Conservation (phyloP, 1,140 invertebrate species). For the Harlomillsia oculata region DNA sequence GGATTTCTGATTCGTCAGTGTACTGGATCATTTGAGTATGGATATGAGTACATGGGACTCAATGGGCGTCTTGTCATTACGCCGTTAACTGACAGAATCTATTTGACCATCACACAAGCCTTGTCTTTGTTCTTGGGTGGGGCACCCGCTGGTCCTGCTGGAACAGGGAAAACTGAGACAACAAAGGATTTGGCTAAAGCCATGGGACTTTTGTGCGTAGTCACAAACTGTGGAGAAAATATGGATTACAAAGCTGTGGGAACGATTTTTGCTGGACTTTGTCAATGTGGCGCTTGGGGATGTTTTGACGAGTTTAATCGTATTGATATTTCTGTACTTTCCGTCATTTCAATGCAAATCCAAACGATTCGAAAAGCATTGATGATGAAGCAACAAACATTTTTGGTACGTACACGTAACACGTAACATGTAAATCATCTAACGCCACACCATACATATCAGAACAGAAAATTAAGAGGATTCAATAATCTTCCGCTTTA, state of each 20-base stretch:
- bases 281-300: slow-evolving; percentile 69
- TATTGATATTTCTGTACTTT: slow-evolving; percentile 78
- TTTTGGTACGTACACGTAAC: too few species aligned
- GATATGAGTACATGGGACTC: slow-evolving; percentile 88
- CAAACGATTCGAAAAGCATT: slow-evolving; percentile 77
- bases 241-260: slow-evolving; percentile 81
- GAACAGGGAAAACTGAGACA: slow-evolving; percentile 85
- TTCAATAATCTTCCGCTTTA: slow-evolving; percentile 16
- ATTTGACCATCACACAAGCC: slow-evolving; percentile 82
- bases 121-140: slow-evolving; percentile 67
- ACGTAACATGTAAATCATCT: too few species aligned
- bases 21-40: slow-evolving; percentile 75
- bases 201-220: slow-evolving; percentile 71
- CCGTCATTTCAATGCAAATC: slow-evolving; percentile 80
- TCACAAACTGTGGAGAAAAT: slow-evolving; percentile 84
- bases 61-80: slow-evolving; percentile 83
- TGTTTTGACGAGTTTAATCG: slow-evolving; percentile 86
- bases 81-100: slow-evolving; percentile 81
- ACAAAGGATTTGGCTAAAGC: slow-evolving; percentile 82
- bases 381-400: slow-evolving; percentile 58
- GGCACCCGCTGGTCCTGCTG: slow-evolving; percentile 46
- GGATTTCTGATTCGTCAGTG: slow-evolving; percentile 74
- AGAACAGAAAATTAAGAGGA: too few species aligned
- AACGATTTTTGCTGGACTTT: slow-evolving; percentile 65
- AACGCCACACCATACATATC: too few species aligned